Percentiles rank a stretch among this genome's conserved stretches.
Evolutionary conservation across 2,888 invertebrate species (phyloP).

Genomic region (Apamea epomidion): DNA sequence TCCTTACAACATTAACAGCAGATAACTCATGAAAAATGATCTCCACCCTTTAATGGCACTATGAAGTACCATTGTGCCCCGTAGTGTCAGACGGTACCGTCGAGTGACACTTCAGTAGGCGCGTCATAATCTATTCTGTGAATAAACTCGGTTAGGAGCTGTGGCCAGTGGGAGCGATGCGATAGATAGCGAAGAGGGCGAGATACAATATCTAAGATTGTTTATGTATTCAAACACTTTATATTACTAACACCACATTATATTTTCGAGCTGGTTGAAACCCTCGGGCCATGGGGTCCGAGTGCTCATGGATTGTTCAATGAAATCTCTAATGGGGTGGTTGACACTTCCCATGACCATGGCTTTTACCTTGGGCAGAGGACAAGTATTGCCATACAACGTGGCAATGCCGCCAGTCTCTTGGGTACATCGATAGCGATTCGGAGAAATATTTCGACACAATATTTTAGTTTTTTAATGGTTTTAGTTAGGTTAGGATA

Average conservation of each 20-base stretch:
- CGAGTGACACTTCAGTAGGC: constrained; percentile 44
- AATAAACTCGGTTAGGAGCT: constrained; percentile 9
- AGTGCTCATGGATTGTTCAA: too few species aligned
- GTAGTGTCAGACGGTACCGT: constrained; percentile 45
- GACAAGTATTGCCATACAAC: too few species aligned
- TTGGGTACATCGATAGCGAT: too few species aligned
- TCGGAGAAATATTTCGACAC: too few species aligned
- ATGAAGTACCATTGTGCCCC: constrained; percentile 48
- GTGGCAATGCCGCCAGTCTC: too few species aligned
- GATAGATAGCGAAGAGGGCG: not conserved
- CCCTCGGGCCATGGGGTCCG: too few species aligned
- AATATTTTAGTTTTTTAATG: too few species aligned
- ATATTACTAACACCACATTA: not conserved
- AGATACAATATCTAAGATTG: not conserved
- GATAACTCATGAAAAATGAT: constrained; percentile 50
- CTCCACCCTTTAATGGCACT: constrained; percentile 43
- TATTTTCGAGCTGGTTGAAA: too few species aligned
- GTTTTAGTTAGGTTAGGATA: too few species aligned
- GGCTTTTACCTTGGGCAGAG: too few species aligned
- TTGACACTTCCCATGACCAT: too few species aligned
- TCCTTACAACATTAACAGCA: constrained; percentile 45
- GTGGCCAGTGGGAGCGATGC: constrained; percentile 10
- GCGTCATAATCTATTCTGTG: constrained; percentile 55
- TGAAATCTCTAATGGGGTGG: too few species aligned
- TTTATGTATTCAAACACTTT: not conserved